Evolutionary conservation across 1,140 invertebrate species (phyloP).

Genomic region (Drepana arcuata): DNA sequence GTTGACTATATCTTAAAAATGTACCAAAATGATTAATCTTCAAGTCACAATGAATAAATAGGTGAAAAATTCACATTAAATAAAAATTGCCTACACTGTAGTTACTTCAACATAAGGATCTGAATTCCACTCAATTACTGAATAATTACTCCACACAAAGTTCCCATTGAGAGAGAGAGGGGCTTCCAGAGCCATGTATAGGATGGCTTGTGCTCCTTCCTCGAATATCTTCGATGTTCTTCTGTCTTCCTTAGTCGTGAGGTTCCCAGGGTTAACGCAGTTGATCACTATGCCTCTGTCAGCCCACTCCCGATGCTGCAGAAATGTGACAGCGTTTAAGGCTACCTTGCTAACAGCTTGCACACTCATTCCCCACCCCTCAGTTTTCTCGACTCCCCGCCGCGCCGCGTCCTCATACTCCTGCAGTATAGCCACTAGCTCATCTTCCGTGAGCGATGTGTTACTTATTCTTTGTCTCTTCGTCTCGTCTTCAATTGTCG

Average conservation of each 20-base stretch:
- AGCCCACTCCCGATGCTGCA: conserved; percentile 55
- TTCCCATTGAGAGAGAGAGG: conserved; percentile 55
- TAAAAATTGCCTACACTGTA: too few species aligned
- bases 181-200: conserved; percentile 56
- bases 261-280: conserved; percentile 55
- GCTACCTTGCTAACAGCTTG: conserved; percentile 58
- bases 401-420: conserved; percentile 54
- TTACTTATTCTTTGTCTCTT: conserved; percentile 46
- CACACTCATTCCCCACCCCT: conserved; percentile 51
- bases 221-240: conserved; percentile 49
- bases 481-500: conserved; percentile 52
- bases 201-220: conserved; percentile 58
- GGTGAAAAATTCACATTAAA: too few species aligned
- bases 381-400: conserved; percentile 48
- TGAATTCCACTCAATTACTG: conserved; percentile 58
- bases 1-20: too few species aligned
- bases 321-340: conserved; percentile 53
- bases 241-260: conserved; percentile 35
- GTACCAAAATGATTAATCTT: too few species aligned
- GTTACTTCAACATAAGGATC: conserved; percentile 59
- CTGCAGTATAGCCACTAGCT: conserved; percentile 47
- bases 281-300: conserved; percentile 50
- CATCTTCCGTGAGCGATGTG: conserved; percentile 45
- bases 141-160: conserved; percentile 64
- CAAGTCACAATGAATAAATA: background rate